Evolutionary conservation across 30 jellyfish, hydroid and myxozoan species (phyloP).

Genomic region (Catostylus mosaicus): DNA sequence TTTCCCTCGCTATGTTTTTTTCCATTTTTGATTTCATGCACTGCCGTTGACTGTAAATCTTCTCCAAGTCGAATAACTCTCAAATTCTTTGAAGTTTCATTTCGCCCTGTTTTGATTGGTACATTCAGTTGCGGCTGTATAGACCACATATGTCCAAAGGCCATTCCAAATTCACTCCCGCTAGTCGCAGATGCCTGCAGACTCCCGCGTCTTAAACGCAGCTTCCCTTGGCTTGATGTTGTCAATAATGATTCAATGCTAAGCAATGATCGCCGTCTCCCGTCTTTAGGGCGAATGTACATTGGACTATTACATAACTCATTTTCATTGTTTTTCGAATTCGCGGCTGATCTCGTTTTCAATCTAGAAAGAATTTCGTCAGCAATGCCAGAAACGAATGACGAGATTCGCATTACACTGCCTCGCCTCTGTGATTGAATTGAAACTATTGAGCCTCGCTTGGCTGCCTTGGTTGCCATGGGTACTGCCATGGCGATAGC

Average conservation of each 20-base stretch:
- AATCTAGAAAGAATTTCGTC: slow-evolving; percentile 60
- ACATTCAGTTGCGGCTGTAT: slow-evolving; percentile 55
- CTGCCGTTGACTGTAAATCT: slow-evolving; percentile 19
- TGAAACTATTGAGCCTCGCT: slow-evolving; percentile 70
- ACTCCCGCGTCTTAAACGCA: slow-evolving; percentile 49
- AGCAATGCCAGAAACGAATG: slow-evolving; percentile 51
- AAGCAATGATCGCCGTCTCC: slow-evolving; percentile 65
- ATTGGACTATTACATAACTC: slow-evolving; percentile 54
- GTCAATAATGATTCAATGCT: slow-evolving; percentile 71
- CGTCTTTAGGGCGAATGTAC: slow-evolving; percentile 58
- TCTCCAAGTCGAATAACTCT: slow-evolving; percentile 82
- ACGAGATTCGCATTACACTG: slow-evolving; percentile 49
- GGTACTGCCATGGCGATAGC: slow-evolving; percentile 64
- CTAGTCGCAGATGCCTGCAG: slow-evolving; percentile 53
- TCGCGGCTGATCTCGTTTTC: slow-evolving; percentile 25
- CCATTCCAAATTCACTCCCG: slow-evolving; percentile 74
- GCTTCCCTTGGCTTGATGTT: slow-evolving; percentile 58
- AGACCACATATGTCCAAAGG: slow-evolving; percentile 81
- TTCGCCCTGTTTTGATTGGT: slow-evolving; percentile 11
- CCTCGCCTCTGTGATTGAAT: slow-evolving; percentile 43
- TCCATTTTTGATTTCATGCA: background rate
- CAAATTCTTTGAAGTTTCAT: slow-evolving; percentile 26
- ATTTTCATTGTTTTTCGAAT: slow-evolving; percentile 4
- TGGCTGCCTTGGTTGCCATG: slow-evolving; percentile 38
- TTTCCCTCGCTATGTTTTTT: slow-evolving; percentile 2